These are phyloP conservation scores for Zapornia atra DNA, from an alignment of 2,113 vertebrate species.

Conservation along the genomic window DNA sequence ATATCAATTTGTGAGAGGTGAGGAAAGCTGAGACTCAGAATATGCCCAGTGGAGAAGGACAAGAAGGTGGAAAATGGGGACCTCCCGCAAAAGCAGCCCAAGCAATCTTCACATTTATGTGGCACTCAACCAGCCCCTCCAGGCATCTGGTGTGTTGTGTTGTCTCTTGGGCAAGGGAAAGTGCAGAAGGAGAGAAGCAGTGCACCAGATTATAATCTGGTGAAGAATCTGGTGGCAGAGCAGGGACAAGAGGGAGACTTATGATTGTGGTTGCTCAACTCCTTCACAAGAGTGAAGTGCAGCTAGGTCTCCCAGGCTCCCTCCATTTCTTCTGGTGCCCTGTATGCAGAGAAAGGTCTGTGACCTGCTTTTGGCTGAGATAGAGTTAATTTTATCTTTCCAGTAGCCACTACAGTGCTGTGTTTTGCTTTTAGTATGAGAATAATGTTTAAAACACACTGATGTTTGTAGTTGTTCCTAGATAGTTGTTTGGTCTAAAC, in stretches of 20 bases:
- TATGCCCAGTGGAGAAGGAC: too few relatives aligned
- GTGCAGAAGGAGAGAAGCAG: neutral
- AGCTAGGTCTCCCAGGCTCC: neutral
- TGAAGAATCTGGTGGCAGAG: neutral
- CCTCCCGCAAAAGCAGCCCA: neutral
- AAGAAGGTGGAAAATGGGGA: neutral
- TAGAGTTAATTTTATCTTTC: too few relatives aligned
- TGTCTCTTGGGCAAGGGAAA: fast-evolving
- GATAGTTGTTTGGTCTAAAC: too few relatives aligned
- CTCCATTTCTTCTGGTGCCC: neutral
- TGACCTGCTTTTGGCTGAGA: too few relatives aligned
- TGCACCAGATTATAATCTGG: neutral
- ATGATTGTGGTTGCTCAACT: neutral
- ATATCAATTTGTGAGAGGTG: neutral
- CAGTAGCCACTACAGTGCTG: too few relatives aligned
- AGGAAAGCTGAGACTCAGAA: fast-evolving
- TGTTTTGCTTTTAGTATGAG: too few relatives aligned
- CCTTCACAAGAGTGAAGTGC: neutral
- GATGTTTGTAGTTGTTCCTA: too few relatives aligned
- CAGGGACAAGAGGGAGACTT: too few relatives aligned
- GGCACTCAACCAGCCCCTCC: neutral
- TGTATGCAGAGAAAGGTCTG: neutral
- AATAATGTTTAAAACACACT: too few relatives aligned
- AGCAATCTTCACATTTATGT: neutral
- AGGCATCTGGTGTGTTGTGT: neutral